A percentile compares a stretch with the other conserved stretches of the same genome.
Conservation (phyloP, 2,797 vertebrate species). For the Darevskia nairensis region DNA sequence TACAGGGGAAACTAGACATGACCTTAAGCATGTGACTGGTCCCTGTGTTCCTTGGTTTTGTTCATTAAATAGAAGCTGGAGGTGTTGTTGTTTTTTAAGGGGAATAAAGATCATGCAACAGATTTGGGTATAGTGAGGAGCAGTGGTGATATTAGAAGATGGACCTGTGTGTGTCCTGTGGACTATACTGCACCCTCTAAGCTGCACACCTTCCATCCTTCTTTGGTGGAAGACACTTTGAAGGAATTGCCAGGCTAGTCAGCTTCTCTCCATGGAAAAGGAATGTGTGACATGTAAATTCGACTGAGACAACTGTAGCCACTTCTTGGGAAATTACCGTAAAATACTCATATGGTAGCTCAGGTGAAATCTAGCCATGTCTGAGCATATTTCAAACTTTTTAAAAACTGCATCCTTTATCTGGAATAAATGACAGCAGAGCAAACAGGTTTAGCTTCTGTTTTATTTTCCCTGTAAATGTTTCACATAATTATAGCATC, state of each 20-base stretch:
- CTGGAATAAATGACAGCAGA: slow-evolving; percentile 13
- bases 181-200: too few species aligned
- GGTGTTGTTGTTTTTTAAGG: too few species aligned
- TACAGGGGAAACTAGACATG: background rate
- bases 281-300: background rate
- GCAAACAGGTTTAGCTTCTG: slow-evolving; percentile 42
- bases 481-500: slow-evolving; percentile 38
- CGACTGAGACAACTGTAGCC: background rate
- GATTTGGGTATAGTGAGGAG: too few species aligned
- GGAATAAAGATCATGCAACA: too few species aligned
- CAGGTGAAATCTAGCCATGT: background rate
- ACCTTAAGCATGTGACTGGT: background rate
- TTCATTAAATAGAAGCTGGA: background rate
- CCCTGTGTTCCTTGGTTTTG: background rate
- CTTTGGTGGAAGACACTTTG: too few species aligned
- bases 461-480: slow-evolving; percentile 43
- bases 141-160: too few species aligned
- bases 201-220: too few species aligned
- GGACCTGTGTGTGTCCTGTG: too few species aligned
- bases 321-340: background rate
- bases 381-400: background rate
- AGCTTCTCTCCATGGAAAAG: too few species aligned
- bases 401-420: background rate
- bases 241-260: too few species aligned
- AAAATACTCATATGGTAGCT: background rate